Conservation (phyloP, 92 coral and sea anemone genomes). For the Phymanthus crucifer region DNA sequence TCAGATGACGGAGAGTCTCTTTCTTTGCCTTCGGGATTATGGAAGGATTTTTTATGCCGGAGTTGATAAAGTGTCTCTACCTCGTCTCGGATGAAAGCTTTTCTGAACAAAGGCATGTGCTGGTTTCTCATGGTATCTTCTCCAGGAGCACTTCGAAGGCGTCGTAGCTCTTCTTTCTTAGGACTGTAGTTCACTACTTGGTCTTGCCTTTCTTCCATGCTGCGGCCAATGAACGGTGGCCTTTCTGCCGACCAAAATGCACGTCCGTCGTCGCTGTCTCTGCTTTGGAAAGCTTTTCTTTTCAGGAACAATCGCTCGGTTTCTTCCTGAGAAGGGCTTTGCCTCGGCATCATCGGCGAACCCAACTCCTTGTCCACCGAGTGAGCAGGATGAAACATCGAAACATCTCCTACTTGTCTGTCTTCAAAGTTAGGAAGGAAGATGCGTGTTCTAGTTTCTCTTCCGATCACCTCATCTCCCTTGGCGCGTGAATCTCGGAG, state of each 20-base stretch:
- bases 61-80: conserved; percentile 31
- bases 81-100: conserved; percentile 26
- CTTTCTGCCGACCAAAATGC: neutral
- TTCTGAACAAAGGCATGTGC: conserved; percentile 11
- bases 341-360: conserved; percentile 4
- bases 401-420: conserved; percentile 17
- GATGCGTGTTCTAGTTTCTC: conserved; percentile 56
- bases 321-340: neutral
- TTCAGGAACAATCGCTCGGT: conserved; percentile 8
- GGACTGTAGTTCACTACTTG: neutral
- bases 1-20: neutral
- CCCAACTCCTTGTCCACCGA: conserved; percentile 9
- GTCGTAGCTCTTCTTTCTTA: conserved; percentile 11
- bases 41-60: conserved; percentile 27
- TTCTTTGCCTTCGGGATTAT: neutral
- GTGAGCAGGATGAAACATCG: conserved; percentile 7
- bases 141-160: conserved; percentile 4
- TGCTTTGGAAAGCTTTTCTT: conserved; percentile 5
- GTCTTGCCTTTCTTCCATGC: neutral
- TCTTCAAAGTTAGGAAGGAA: conserved; percentile 61
- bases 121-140: neutral
- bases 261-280: neutral
- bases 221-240: neutral
- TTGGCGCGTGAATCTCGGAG: conserved; percentile 30
- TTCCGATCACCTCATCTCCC: conserved; percentile 35